Evolutionary conservation across 1,140 invertebrate genomes (phyloP), one percentile per base, ranked within the genome.

Genomic region (Drosophila kanapiae): DNA sequence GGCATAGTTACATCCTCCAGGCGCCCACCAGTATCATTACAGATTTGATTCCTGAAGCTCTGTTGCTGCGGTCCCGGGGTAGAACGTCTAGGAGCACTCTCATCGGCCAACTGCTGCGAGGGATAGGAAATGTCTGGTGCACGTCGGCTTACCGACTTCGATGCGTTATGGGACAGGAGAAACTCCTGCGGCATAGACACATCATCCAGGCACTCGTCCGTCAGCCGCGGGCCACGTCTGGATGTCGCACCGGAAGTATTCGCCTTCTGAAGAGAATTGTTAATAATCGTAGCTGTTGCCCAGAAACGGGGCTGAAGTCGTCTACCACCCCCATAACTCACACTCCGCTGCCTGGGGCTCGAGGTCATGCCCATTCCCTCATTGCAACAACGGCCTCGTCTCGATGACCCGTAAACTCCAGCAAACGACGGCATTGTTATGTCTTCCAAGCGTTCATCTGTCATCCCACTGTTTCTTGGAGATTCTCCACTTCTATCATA

Each of bases 1-100:
- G 75, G 75, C 74, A 77, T 77, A 9, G 43, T 45, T 3, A 40
- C 64, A 35, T 77, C 63, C 42, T 77, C 74, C 42, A 78, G 23
- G 4, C 72, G 27, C 13, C n/a, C 14, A 1, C 4, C 23, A 23
- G 23, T 23, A 3, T 23, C 23, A 23, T 23, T 23, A 23, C 23
- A 23, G 1, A 23, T 23, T 23, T 23, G 23, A 23, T 23, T 23
- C 23, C 23, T 23, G 23, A 23, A 23, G 3, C 23, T 23, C 23
- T 23, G 23, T 2, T 23, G 23, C 23, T 23, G 23, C 23, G 23
- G 23, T 23, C 23, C 23, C 23, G 23, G 23, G 1, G 23, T 23
- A 23, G 23, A 23, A 23, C 23, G 23, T 23, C 23, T 23, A 31
- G 78, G 74, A 4, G 60, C 42, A 49, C 49, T 85, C 8, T 78